phyloP scores from a whole-genome alignment of 2,797 vertebrate genomes.

The Phyllotis vaccarum region DNA sequence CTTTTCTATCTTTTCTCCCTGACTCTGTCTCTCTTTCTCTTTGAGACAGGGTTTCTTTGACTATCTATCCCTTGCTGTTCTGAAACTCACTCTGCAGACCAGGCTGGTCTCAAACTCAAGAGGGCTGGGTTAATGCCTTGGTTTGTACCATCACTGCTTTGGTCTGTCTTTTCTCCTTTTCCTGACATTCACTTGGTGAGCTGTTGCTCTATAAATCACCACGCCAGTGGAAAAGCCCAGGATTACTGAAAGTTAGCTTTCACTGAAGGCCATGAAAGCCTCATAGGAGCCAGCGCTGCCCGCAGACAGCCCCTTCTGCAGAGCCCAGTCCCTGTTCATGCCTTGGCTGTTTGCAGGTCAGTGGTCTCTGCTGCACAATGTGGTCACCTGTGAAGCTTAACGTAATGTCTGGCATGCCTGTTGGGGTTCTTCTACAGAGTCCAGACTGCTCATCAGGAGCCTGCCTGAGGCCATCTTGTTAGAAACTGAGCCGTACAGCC shows the following conservation, averaged over 20 bases:
- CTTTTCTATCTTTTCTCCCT: background rate
- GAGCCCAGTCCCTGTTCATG: background rate
- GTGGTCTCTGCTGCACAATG: background rate
- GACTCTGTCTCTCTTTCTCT: background rate
- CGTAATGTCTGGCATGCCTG: background rate
- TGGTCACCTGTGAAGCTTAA: background rate
- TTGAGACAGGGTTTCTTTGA: background rate
- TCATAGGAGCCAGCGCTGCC: background rate
- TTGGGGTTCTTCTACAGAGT: background rate
- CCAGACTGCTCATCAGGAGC: slow-evolving; percentile 14
- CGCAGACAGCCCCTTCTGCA: background rate
- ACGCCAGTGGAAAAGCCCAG: slow-evolving; percentile 28
- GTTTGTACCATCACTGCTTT: background rate
- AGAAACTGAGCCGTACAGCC: background rate
- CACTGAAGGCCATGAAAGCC: background rate
- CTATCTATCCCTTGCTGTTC: background rate
- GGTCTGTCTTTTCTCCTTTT: background rate
- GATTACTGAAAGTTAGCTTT: background rate
- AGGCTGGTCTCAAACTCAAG: background rate
- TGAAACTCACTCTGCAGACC: background rate
- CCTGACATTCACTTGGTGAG: slow-evolving; percentile 63
- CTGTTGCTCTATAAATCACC: slow-evolving; percentile 49
- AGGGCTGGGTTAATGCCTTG: background rate
- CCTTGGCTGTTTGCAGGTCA: background rate
- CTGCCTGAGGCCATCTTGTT: background rate